Conservation (phyloP, 2,888 invertebrate genomes). For the Dusona sp. region DNA sequence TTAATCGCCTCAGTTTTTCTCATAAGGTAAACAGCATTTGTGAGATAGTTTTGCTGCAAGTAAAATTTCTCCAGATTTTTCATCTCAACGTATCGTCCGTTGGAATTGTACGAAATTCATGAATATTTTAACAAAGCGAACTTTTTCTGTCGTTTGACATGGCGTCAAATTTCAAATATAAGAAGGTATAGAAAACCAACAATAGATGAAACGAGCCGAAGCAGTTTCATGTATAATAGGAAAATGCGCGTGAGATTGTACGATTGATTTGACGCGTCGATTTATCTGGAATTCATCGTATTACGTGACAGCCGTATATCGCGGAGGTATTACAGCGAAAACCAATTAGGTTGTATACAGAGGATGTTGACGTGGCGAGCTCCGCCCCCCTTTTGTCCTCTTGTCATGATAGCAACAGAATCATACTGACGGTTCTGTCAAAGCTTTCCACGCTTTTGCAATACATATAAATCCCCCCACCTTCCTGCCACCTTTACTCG, state of each 20-base stretch:
- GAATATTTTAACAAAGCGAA: background rate
- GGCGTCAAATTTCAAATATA: background rate
- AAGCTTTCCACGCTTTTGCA: conserved; percentile 15
- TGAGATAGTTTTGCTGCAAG: too few relatives aligned
- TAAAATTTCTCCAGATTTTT: too few relatives aligned
- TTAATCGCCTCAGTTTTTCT: too few relatives aligned
- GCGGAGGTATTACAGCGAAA: conserved; percentile 47
- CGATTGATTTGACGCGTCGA: conserved; percentile 28
- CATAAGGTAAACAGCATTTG: too few relatives aligned
- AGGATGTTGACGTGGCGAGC: conserved; percentile 20
- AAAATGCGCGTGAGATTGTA: background rate
- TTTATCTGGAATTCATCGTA: conserved; percentile 11
- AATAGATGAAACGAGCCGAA: background rate
- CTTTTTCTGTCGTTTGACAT: background rate
- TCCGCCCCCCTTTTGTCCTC: background rate
- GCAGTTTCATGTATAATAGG: background rate
- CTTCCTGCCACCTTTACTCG: background rate
- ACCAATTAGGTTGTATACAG: conserved; percentile 55
- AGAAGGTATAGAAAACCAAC: background rate
- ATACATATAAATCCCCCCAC: background rate
- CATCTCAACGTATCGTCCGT: too few relatives aligned
- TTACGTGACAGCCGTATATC: conserved; percentile 21
- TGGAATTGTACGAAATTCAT: too few relatives aligned
- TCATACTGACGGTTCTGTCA: conserved; percentile 32
- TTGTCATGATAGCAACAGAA: conserved; percentile 8